These are phyloP conservation scores for Malurus alboscapulatus DNA, from an alignment of 2,113 vertebrate genomes.

Conservation along the genomic window DNA sequence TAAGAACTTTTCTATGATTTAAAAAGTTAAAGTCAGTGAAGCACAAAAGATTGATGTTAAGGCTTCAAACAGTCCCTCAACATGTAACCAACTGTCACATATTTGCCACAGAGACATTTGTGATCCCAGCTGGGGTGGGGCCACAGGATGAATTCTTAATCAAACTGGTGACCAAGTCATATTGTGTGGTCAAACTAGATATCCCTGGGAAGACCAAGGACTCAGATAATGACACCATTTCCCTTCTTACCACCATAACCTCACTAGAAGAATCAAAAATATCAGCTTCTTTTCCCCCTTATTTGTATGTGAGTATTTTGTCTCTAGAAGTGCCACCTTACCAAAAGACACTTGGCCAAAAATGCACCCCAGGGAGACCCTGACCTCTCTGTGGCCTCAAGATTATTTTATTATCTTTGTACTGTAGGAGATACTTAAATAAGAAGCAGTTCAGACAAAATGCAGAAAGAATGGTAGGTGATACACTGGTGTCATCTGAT, in stretches of 20 bases:
- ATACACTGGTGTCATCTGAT: neutral
- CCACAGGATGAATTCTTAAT: neutral
- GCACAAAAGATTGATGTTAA: neutral
- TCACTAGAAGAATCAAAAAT: neutral
- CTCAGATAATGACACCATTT: neutral
- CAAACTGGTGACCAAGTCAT: neutral
- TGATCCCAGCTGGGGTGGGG: neutral
- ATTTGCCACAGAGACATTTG: neutral
- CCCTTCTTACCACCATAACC: neutral
- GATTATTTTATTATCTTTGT: neutral
- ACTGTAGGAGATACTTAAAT: neutral
- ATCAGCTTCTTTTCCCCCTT: neutral
- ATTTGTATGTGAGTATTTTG: slow-evolving; percentile 1
- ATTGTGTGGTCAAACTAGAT: neutral
- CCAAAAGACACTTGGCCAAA: neutral
- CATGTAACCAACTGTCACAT: neutral
- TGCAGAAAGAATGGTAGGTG: neutral
- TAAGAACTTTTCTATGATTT: neutral
- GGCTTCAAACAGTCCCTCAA: neutral
- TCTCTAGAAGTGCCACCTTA: neutral
- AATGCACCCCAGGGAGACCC: neutral
- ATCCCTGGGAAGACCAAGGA: neutral
- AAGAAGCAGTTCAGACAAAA: neutral
- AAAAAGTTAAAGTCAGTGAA: neutral
- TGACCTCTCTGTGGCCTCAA: neutral